Evolutionary conservation across 1,140 invertebrate genomes (phyloP).

Genomic region (Oryctes rhinoceros): DNA sequence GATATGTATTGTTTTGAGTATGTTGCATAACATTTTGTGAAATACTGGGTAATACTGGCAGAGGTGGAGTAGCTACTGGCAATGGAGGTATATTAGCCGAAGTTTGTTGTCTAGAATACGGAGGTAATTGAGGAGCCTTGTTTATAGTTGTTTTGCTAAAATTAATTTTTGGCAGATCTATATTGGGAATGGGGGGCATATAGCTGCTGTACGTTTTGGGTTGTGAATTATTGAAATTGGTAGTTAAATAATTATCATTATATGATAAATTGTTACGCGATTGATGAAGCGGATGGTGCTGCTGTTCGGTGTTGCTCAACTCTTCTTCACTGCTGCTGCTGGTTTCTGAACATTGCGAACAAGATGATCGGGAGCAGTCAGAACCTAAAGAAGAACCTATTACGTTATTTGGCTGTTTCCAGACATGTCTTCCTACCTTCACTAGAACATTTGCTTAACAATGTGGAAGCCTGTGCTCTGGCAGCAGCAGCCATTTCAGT

Average conservation of each 20-base stretch:
- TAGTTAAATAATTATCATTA: constrained; percentile 55
- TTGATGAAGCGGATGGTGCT: constrained; percentile 41
- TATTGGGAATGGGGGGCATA: constrained; percentile 52
- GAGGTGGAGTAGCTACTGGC: constrained; percentile 19
- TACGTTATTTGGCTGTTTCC: neutral
- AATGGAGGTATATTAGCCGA: constrained; percentile 32
- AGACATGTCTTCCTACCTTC: constrained; percentile 55
- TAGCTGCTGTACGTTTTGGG: constrained; percentile 60
- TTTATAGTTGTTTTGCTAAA: constrained; percentile 26
- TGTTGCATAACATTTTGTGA: constrained; percentile 1
- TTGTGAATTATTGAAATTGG: constrained; percentile 58
- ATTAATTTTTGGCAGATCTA: constrained; percentile 46
- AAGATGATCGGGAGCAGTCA: constrained; percentile 67
- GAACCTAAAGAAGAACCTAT: constrained; percentile 60
- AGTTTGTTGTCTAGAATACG: constrained; percentile 1
- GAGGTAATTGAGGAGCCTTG: neutral
- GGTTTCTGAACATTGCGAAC: constrained; percentile 64
- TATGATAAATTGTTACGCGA: constrained; percentile 19
- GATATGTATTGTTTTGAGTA: constrained; percentile 12
- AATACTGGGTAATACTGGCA: neutral
- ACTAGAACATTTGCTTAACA: constrained; percentile 68
- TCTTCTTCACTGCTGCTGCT: constrained; percentile 60
- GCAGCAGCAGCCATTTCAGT: constrained; percentile 78
- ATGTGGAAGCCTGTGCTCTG: constrained; percentile 75
- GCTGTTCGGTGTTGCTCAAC: constrained; percentile 58